Evolutionary conservation across 2,888 invertebrate genomes (phyloP), one percentile per base, ranked within the genome.

Genomic region (Herminia tarsipennalis): DNA sequence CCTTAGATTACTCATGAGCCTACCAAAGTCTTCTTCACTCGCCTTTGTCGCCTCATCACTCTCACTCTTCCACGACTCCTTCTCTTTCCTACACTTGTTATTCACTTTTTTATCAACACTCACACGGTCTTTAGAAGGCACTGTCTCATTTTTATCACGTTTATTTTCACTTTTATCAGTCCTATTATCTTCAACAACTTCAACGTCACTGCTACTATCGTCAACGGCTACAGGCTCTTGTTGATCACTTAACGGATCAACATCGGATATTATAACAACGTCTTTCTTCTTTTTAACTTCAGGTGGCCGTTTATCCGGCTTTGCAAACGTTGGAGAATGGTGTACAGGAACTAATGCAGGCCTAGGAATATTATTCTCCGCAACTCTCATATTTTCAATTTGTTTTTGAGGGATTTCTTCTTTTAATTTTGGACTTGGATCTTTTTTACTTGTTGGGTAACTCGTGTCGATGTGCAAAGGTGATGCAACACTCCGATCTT

Each of bases 181-280:
- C 42, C 66, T 66, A 57, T 56, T 72, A 38, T 85, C 86, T 44
- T 89, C 90, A 1, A 92, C 76, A 32, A 92, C 66, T 73, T 92
- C 92, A 0, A 92, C 88, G 24, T 92, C 92, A 81, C 92, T 92
- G 54, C 90, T 90, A 54, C 92, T 92, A 43, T 92, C 92, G 29
- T 92, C 92, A 0, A 90, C 63, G 0, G 85, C 79, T 0, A 87
- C 58, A 0, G 88, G 79, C 43, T 90, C 90, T 1, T 58, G 68
- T 0, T 72, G 66, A 6, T 73, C 64, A 35, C 87, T 87, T 49
- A 90, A 59, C 0, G 91, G 90, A 51, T 90, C 90, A 3, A 88
- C 44, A 20, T 90, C 91, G 0, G 89, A 88, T 1, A 90, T 66
- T 16, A 91, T 86, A 0, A 88, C 66, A 0, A 88, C 60, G 3